Evolutionary conservation across 1,140 invertebrate species (phyloP).

Genomic region (Chironomus tepperi): DNA sequence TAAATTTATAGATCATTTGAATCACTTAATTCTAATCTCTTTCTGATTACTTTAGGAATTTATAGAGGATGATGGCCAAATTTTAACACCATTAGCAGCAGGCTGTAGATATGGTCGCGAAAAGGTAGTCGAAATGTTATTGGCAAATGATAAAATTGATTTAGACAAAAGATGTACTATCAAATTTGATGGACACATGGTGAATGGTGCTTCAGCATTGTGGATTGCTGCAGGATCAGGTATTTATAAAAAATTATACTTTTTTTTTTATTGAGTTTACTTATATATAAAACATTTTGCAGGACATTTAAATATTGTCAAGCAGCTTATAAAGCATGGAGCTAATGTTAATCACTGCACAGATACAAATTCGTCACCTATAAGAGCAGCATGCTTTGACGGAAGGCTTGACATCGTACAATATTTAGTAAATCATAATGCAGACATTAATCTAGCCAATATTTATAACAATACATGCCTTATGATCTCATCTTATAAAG

Average conservation of each 20-base stretch:
- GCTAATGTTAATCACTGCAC: conserved; percentile 84
- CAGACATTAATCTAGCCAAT: conserved; percentile 79
- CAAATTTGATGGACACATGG: conserved; percentile 82
- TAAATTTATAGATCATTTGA: conserved; percentile 15
- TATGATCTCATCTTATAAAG: conserved; percentile 92
- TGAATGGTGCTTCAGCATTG: conserved; percentile 82
- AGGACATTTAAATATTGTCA: conserved; percentile 79
- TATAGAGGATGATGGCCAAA: conserved; percentile 71
- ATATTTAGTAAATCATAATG: conserved; percentile 68
- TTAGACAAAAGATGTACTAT: conserved; percentile 80
- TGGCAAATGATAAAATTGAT: conserved; percentile 70
- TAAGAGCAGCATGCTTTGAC: conserved; percentile 79
- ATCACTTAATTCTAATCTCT: neutral
- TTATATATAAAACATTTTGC: no score
- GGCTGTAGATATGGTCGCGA: conserved; percentile 78
- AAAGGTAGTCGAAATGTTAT: conserved; percentile 70
- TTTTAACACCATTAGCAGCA: conserved; percentile 75
- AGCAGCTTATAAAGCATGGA: conserved; percentile 71
- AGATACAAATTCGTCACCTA: conserved; percentile 72
- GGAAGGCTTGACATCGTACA: conserved; percentile 80
- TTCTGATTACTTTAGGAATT: conserved; percentile 48
- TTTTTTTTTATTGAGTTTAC: no score
- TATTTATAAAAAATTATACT: conserved; percentile 27
- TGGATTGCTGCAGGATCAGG: conserved; percentile 80
- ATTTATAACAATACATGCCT: conserved; percentile 88